Conservation (phyloP, 2,113 vertebrate genomes). For the Lepisosteus osseus region DNA sequence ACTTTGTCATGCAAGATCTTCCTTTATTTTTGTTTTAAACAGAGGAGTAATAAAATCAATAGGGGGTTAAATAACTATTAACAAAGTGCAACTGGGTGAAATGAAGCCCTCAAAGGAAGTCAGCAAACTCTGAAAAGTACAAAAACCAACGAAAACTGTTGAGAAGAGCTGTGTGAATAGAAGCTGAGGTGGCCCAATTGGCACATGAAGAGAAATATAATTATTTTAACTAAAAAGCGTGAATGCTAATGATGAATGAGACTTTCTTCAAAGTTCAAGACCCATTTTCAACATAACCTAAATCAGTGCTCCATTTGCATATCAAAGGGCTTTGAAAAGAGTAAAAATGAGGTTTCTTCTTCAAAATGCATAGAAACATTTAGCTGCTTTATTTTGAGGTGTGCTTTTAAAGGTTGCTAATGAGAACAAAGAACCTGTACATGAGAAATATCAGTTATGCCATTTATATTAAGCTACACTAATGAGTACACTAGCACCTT, state of each 20-base stretch:
- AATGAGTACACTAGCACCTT: slow-evolving; percentile 1
- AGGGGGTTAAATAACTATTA: background rate
- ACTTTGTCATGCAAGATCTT: too few species aligned
- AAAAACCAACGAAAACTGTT: slow-evolving; percentile 3
- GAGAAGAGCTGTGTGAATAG: slow-evolving; percentile 6
- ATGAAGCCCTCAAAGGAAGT: background rate
- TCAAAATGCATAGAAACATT: background rate
- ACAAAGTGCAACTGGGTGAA: background rate
- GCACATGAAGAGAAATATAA: background rate
- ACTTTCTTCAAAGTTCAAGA: slow-evolving; percentile 6
- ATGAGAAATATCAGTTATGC: background rate
- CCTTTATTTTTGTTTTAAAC: background rate
- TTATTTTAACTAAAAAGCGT: slow-evolving; percentile 10
- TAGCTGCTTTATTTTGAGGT: slow-evolving; percentile 2
- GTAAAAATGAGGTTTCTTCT: slow-evolving; percentile 1
- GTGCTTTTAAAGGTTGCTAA: slow-evolving; percentile 20
- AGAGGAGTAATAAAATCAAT: background rate
- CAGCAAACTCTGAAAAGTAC: background rate
- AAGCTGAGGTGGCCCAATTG: background rate
- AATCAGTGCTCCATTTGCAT: slow-evolving; percentile 6
- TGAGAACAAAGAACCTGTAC: slow-evolving; percentile 8
- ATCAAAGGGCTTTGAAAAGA: slow-evolving; percentile 8
- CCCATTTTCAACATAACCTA: slow-evolving; percentile 10
- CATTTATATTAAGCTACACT: background rate
- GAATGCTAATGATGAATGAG: slow-evolving; percentile 9